These are phyloP conservation scores for Axea sp. DNA, from an alignment of 2,888 invertebrate species.

Conservation along the genomic window DNA sequence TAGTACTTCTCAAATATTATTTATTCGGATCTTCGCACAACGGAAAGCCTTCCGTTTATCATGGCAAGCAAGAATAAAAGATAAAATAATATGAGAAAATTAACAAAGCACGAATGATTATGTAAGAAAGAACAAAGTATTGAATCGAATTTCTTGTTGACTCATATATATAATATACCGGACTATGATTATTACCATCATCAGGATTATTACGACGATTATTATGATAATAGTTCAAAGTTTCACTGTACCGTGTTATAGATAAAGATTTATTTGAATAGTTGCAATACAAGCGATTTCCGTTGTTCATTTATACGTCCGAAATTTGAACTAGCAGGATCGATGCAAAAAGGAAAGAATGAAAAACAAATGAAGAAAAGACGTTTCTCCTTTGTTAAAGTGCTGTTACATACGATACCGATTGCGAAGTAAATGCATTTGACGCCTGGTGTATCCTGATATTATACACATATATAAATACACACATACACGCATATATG, in stretches of 20 bases:
- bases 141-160: conserved; percentile 72
- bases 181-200: conserved; percentile 65
- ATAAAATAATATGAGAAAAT: conserved; percentile 2
- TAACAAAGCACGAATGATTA: conserved; percentile 2
- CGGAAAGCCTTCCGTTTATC: conserved; percentile 14
- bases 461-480: conserved; percentile 42
- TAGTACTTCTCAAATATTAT: no score
- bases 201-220: conserved; percentile 54
- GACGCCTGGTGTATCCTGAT: conserved; percentile 43
- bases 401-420: conserved; percentile 31
- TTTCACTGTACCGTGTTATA: conserved; percentile 67
- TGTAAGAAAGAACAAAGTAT: conserved; percentile 33
- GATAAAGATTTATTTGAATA: conserved; percentile 61
- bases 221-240: conserved; percentile 63
- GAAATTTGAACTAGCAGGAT: conserved; percentile 9
- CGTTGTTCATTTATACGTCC: conserved; percentile 39
- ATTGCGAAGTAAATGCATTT: conserved; percentile 29
- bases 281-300: conserved; percentile 46
- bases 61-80: background rate
- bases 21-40: conserved; percentile 17
- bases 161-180: conserved; percentile 62
- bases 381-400: conserved; percentile 29
- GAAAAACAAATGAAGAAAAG: background rate
- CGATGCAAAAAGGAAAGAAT: background rate
- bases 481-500: conserved; percentile 26